Conservation (phyloP, 2,797 vertebrate species). For the Hippopotamyrus pictus region DNA sequence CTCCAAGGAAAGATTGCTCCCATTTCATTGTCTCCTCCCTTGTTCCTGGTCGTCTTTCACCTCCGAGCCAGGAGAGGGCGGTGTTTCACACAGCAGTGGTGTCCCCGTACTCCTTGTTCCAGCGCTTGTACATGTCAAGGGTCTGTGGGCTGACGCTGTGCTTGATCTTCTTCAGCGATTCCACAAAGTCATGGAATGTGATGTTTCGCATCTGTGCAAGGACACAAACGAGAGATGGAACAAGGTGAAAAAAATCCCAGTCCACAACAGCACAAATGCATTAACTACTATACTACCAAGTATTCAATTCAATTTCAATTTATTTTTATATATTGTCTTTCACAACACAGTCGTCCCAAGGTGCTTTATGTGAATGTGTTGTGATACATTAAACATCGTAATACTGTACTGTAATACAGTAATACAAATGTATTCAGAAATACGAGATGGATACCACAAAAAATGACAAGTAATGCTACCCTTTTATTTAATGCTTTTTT, state of each 20-base stretch:
- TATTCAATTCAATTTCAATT: neutral
- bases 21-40: neutral
- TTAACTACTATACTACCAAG: neutral
- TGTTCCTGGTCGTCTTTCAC: neutral
- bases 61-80: constrained; percentile 8
- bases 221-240: neutral
- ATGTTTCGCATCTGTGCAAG: constrained; percentile 73
- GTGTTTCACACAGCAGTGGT: constrained; percentile 66
- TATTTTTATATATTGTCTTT: neutral
- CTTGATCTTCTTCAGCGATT: constrained; percentile 83
- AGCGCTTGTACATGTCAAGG: constrained; percentile 70
- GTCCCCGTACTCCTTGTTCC: constrained; percentile 83
- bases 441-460: neutral
- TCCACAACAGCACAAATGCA: neutral
- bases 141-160: constrained; percentile 75
- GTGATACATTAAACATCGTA: neutral
- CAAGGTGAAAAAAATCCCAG: neutral
- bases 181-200: constrained; percentile 67
- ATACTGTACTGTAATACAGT: no score
- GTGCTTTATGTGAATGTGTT: neutral
- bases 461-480: neutral
- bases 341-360: neutral
- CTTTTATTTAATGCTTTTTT: neutral
- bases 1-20: neutral
- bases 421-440: neutral